Conservation (phyloP, 2,797 vertebrate species). For the Dendrocincla tyrannina region DNA sequence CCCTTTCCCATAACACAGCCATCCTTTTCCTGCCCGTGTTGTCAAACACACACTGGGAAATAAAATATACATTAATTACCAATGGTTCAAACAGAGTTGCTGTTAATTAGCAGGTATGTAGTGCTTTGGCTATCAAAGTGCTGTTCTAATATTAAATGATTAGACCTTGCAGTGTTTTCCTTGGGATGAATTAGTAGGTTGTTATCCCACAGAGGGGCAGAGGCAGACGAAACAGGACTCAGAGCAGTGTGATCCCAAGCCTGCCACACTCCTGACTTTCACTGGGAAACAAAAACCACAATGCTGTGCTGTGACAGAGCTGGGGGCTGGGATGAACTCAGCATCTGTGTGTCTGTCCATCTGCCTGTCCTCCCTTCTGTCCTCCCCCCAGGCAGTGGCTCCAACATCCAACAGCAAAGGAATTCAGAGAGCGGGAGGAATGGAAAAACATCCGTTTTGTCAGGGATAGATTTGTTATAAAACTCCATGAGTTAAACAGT, state of each 20-base stretch:
- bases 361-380: neutral
- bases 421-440: neutral
- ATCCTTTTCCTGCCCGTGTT: neutral
- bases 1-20: neutral
- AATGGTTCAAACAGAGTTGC: neutral
- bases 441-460: neutral
- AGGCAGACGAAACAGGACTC: neutral
- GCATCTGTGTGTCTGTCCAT: neutral
- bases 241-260: accelerated
- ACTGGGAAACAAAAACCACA: neutral
- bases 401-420: neutral
- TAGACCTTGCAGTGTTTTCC: neutral
- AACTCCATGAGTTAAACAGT: constrained; percentile 17
- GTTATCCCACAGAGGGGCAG: neutral
- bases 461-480: constrained; percentile 16
- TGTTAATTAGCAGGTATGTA: neutral
- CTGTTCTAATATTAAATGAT: neutral
- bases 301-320: too few relatives aligned
- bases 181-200: neutral
- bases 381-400: neutral
- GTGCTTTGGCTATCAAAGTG: neutral
- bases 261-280: neutral
- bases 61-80: neutral
- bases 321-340: accelerated
- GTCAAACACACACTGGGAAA: neutral